Base-by-base conservation (phyloP, 2,113 vertebrate genomes). In the Cnemophilus loriae region DNA sequence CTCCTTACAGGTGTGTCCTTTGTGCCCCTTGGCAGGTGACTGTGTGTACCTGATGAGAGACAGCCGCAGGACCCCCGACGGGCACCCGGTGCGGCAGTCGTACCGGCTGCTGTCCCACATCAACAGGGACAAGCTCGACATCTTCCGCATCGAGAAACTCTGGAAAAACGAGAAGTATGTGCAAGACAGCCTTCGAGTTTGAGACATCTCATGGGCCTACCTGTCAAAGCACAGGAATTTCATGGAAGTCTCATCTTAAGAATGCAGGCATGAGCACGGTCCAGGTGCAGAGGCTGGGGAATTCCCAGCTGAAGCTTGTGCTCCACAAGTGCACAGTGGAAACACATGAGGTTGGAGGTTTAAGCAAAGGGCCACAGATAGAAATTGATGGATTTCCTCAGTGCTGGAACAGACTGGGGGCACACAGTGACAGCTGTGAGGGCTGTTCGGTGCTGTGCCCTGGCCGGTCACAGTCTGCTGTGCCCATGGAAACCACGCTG, bases 131-230 rank as follows among this genome's bases (percentile, higher is more conserved):
- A 99, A 99, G 90, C 98, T 99, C 10, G 99, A 99, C 93, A 99
- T 99, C 97, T 99, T 99, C 98, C 99, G 99, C 76, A 99, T 99
- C 7, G 99, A 99, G 95, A 99, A 99, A 52, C 99, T 99, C 85
- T 99, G 99, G 99, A 99, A 99, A 90, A 99, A 99, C 7, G 99
- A 99, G 79, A 99, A 99, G 99, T 99, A 97, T 15, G 98, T 97
- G 88, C 57, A 44, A 33, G 44, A 6, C 56, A 32, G 7, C 79
- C 24, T 37, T 19, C 7, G 22, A 33, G 33, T 13, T 12, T 5
- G 59, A n/a, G 32, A 3, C 13, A 4, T 26, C 20, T 46, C n/a
- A 0, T 11, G n/a, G 12, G 21, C 39, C 82, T 70, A 4, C 61
- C 64, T 92, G 74, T 21, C 41, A 61, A 12, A 83, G n/a, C 33